phyloP scores from a whole-genome alignment of 30 jellyfish, hydroid and myxozoan species.

The Chrysaora quinquecirrha region DNA sequence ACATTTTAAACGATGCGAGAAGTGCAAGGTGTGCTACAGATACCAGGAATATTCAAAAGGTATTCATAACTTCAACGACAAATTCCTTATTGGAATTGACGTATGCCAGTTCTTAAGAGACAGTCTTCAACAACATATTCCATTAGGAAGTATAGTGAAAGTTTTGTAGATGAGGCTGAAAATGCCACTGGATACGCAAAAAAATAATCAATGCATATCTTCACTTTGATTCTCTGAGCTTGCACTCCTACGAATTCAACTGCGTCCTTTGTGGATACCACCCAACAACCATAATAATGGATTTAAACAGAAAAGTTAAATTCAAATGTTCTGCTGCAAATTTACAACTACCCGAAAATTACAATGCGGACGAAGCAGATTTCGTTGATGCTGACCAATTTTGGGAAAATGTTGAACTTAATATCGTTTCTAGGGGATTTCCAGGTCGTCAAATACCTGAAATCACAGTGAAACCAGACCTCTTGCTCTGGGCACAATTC shows the following conservation, averaged over 20 bases:
- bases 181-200: background rate
- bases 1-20: constrained; percentile 22
- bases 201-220: constrained; percentile 20
- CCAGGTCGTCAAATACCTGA: background rate
- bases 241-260: constrained; percentile 9
- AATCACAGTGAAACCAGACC: constrained; percentile 18
- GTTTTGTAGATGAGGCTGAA: background rate
- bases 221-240: constrained; percentile 26
- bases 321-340: constrained; percentile 20
- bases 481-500: constrained; percentile 55
- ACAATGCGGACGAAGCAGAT: constrained; percentile 27
- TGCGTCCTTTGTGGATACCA: constrained; percentile 33
- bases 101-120: constrained; percentile 35
- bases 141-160: constrained; percentile 13
- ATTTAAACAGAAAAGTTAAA: constrained; percentile 49
- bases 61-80: constrained; percentile 56
- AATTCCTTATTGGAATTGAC: constrained; percentile 28
- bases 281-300: constrained; percentile 33
- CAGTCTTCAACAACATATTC: constrained; percentile 12
- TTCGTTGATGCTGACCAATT: constrained; percentile 27
- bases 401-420: constrained; percentile 42
- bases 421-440: constrained; percentile 35
- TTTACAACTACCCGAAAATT: background rate
- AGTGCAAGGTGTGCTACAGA: constrained; percentile 42
- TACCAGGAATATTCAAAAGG: constrained; percentile 64